Conservation (phyloP, 2,113 vertebrate genomes). For the Heterocephalus glaber region DNA sequence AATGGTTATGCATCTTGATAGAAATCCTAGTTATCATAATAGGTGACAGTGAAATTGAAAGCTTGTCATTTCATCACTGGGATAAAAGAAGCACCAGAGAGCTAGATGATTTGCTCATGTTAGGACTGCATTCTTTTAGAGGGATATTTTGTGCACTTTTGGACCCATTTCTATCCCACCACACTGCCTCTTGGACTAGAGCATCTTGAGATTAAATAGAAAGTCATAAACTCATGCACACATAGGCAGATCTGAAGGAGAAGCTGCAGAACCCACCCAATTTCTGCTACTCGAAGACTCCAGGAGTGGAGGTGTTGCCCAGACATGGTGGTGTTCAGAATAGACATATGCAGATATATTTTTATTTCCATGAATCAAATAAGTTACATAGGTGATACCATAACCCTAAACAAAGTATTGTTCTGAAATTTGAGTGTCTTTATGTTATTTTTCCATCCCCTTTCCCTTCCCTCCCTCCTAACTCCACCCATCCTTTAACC, state of each 20-base stretch:
- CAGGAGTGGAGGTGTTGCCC: neutral
- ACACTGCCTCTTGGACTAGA: neutral
- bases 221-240: neutral
- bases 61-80: neutral
- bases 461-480: neutral
- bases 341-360: neutral
- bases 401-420: neutral
- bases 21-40: neutral
- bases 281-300: neutral
- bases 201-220: neutral
- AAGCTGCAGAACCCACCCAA: neutral
- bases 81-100: neutral
- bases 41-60: neutral
- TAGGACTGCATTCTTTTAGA: neutral
- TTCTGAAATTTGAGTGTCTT: neutral
- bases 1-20: neutral
- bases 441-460: too few relatives aligned
- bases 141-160: neutral
- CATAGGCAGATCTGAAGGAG: neutral
- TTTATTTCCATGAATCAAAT: neutral
- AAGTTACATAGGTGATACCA: neutral
- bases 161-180: neutral
- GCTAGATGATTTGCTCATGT: neutral
- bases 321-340: accelerated
- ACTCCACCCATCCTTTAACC: neutral